These are phyloP conservation scores for Eulimnadia texana DNA, from an alignment of 1,140 invertebrate species.

Conservation along the genomic window DNA sequence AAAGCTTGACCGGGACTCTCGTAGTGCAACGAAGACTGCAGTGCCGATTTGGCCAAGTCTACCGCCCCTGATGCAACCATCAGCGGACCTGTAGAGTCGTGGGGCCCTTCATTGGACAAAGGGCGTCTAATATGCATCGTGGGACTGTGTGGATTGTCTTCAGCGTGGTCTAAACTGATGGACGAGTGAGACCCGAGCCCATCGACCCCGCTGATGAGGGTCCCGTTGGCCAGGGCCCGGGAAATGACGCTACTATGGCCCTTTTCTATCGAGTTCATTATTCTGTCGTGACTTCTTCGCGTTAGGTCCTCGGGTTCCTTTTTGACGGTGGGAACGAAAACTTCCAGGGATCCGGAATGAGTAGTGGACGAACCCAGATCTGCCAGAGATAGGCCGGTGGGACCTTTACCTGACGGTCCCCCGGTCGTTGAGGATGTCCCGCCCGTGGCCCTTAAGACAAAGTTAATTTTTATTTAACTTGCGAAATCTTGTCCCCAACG, in stretches of 20 bases:
- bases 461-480: too few relatives aligned
- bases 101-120: neutral
- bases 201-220: constrained; percentile 16
- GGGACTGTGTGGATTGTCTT: neutral
- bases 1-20: neutral
- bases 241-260: constrained; percentile 24
- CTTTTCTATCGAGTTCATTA: constrained; percentile 35
- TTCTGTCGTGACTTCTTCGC: constrained; percentile 31
- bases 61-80: neutral
- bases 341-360: constrained; percentile 28
- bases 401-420: neutral
- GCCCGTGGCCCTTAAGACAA: neutral
- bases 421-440: neutral
- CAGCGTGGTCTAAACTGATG: neutral
- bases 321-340: constrained; percentile 31
- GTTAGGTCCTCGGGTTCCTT: constrained; percentile 49
- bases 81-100: neutral
- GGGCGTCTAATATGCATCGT: constrained; percentile 2
- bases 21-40: constrained; percentile 7
- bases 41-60: constrained; percentile 2
- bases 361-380: constrained; percentile 38
- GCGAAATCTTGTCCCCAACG: too few relatives aligned
- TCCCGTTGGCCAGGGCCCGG: constrained; percentile 20
- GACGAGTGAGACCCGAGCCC: neutral
- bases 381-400: constrained; percentile 16